Evolutionary conservation across 2,797 vertebrate species (phyloP).

Genomic region (Aphelocoma californica): DNA sequence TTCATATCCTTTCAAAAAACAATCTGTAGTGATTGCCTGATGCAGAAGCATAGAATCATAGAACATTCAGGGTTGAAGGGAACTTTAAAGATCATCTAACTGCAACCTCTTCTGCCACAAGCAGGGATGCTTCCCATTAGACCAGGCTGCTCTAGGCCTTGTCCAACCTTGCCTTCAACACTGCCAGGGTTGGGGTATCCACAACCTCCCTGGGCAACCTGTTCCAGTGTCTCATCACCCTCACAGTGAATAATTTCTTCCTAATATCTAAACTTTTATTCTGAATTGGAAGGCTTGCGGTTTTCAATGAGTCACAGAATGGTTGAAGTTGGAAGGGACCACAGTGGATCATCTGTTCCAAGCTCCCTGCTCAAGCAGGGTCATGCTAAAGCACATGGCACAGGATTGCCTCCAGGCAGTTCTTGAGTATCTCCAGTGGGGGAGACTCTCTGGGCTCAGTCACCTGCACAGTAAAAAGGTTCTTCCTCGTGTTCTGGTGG

Average conservation of each 20-base stretch:
- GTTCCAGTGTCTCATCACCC: not conserved
- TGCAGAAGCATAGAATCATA: not conserved
- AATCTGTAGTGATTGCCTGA: not conserved
- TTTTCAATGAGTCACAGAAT: not conserved
- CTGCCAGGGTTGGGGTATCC: not conserved
- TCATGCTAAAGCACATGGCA: not conserved
- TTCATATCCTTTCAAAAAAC: not conserved
- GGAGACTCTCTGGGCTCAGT: not conserved
- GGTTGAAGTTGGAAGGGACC: not conserved
- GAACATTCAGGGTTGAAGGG: not conserved
- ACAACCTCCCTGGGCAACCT: not conserved
- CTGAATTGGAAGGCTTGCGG: not conserved
- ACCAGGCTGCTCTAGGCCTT: not conserved
- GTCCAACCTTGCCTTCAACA: not conserved
- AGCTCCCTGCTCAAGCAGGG: not conserved
- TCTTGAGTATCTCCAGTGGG: not conserved
- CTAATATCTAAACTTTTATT: not conserved
- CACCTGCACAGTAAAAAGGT: not conserved
- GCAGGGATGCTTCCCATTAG: not conserved
- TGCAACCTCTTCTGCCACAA: not conserved
- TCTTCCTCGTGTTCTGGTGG: not conserved
- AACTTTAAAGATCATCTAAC: not conserved
- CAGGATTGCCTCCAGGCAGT: not conserved
- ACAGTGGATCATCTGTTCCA: not conserved
- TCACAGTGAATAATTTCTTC: not conserved